Base-by-base conservation (phyloP, 2,888 invertebrate genomes). In the Muscina levida region DNA sequence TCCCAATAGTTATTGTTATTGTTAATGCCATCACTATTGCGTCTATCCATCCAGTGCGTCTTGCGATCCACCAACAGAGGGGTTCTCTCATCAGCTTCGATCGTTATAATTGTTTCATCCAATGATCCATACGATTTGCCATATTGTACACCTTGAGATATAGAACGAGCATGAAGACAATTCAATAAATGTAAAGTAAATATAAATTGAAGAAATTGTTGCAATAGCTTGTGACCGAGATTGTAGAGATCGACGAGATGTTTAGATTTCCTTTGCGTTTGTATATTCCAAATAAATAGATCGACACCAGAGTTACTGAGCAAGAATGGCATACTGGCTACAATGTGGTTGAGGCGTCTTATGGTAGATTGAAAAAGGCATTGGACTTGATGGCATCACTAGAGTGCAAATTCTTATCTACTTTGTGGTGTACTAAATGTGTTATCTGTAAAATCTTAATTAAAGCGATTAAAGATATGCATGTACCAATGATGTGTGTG, bases 41-140 rank as follows among this genome's bases (percentile, higher is more conserved):
- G 46, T 22, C 42, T 22, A 39, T 11, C 11, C 26, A 13, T 24
- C 39, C 19, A 65, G 51, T 66, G 24, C 31, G 4, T 5, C 8
- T 31, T 31, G 31, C 65, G 15, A 48, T 78, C 81, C 46, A 74
- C 70, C 66, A 87, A 79, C 13, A 87, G 84, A 13, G 85, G 85
- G 5, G 85, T 85, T 1, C 73, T 84, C 77, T 87, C 87, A 75
- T 84, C 77, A 24, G 84, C 77, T 71, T 86, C 85, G 48, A 85
- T 84, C 22, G 70, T 57, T 53, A 86, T 83, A 48, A 70, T 51
- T 11, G 84, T 77, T n/a, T 79, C 77, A 31, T 79, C 74, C 53
- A 59, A 22, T 42, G 70, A 78, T 51, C 68, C 77, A 48, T 68
- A 68, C 24, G 72, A 72, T 53, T 46, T 73, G 26, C 59, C 37